Percentiles rank a stretch among this genome's conserved stretches.
Evolutionary conservation across 2,113 vertebrate species (phyloP).

Genomic region (Oryctolagus cuniculus): mOryCun1.1 NC_091433.1:112014501-112015000

Average conservation of each 20-base stretch:
- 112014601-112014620: neutral
- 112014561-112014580: neutral
- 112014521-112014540: neutral
- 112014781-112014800: neutral
- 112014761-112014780: neutral
- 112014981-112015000: neutral
- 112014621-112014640: neutral
- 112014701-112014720: neutral
- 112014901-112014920: neutral
- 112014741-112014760: neutral
- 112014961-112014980: neutral
- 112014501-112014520: neutral
- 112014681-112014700: neutral
- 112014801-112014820: neutral
- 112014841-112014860: neutral
- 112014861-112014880: neutral
- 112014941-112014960: too few relatives aligned
- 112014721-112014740: neutral
- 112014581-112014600: too few relatives aligned
- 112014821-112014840: neutral
- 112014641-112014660: neutral
- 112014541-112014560: neutral
- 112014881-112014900: conserved; percentile 3
- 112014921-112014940: neutral
- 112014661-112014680: neutral